These are phyloP conservation scores for Isaurus tuberculatus DNA, from an alignment of 92 coral and sea anemone genomes.

Conservation along the genomic window DNA sequence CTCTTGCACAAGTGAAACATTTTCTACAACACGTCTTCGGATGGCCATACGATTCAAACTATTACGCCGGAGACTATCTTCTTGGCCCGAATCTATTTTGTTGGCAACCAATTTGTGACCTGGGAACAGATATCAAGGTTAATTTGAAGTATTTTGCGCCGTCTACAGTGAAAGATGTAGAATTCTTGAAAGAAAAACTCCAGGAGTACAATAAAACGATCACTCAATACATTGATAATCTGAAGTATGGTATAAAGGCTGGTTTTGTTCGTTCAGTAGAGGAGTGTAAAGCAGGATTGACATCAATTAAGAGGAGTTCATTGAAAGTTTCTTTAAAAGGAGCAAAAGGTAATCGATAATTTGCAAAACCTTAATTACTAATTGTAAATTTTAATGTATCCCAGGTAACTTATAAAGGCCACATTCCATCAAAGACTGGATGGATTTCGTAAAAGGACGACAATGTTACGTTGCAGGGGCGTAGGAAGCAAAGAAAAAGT, in stretches of 20 bases:
- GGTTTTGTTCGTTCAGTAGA: constrained; percentile 91
- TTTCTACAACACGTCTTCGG: constrained; percentile 74
- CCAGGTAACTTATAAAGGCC: too few species aligned
- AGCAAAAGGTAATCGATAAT: constrained; percentile 64
- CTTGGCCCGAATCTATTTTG: constrained; percentile 89
- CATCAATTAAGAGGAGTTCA: constrained; percentile 58
- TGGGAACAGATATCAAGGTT: constrained; percentile 30
- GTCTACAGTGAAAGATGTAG: constrained; percentile 55
- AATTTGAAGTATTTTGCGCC: constrained; percentile 63
- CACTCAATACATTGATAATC: constrained; percentile 67
- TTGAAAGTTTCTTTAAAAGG: constrained; percentile 56
- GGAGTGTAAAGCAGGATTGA: constrained; percentile 82
- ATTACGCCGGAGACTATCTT: constrained; percentile 83
- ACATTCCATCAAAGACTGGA: too few species aligned
- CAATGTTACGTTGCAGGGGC: too few species aligned
- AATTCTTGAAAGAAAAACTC: constrained; percentile 51
- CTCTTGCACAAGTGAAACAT: constrained; percentile 75
- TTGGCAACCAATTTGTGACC: constrained; percentile 75
- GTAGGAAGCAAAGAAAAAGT: too few species aligned
- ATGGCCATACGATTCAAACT: constrained; percentile 74
- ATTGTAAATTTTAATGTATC: too few species aligned
- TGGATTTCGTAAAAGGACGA: too few species aligned
- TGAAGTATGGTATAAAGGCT: constrained; percentile 74
- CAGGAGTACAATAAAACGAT: constrained; percentile 53
- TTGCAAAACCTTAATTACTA: too few species aligned